phyloP scores from a whole-genome alignment of 2,888 invertebrate genomes.

The Notocelia uddmanniana region DNA sequence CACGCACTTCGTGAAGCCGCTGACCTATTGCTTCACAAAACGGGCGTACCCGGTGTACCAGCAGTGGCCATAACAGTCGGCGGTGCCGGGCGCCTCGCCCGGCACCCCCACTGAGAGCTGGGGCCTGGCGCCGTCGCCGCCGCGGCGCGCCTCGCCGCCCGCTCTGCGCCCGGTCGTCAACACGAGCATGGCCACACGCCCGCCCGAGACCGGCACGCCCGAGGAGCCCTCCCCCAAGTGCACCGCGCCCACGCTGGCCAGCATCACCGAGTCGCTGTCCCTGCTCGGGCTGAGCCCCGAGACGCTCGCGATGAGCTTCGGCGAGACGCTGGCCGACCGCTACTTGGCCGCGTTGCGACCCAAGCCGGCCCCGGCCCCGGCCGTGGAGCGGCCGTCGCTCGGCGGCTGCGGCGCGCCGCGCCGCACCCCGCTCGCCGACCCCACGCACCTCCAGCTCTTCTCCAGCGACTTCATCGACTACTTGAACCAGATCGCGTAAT shows the following conservation, averaged over 20 bases:
- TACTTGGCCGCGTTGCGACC: slow-evolving; percentile 76
- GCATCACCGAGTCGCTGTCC: slow-evolving; percentile 78
- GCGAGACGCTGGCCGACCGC: slow-evolving; percentile 79
- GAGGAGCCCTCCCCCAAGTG: slow-evolving; percentile 66
- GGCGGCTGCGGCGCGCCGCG: slow-evolving; percentile 68
- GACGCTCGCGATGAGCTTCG: slow-evolving; percentile 76
- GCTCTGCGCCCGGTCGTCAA: slow-evolving; percentile 81
- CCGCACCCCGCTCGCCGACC: slow-evolving; percentile 61
- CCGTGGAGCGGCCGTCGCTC: slow-evolving; percentile 50
- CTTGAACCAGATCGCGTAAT: slow-evolving; percentile 86
- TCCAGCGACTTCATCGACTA: slow-evolving; percentile 88
- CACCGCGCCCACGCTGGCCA: slow-evolving; percentile 69
- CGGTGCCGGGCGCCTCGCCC: slow-evolving; percentile 87
- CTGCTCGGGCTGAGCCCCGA: slow-evolving; percentile 77
- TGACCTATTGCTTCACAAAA: slow-evolving; percentile 93
- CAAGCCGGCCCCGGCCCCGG: slow-evolving; percentile 64
- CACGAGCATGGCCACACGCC: slow-evolving; percentile 80
- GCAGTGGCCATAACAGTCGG: slow-evolving; percentile 96
- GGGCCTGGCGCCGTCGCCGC: slow-evolving; percentile 74
- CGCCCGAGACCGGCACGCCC: slow-evolving; percentile 58
- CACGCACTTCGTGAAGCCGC: slow-evolving; percentile 97
- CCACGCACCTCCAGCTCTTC: slow-evolving; percentile 85
- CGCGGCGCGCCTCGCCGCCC: slow-evolving; percentile 77
- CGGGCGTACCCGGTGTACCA: slow-evolving; percentile 88
- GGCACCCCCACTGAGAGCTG: slow-evolving; percentile 80